phyloP scores from a whole-genome alignment of 2,797 vertebrate genomes.

The Pangasius djambal region DNA sequence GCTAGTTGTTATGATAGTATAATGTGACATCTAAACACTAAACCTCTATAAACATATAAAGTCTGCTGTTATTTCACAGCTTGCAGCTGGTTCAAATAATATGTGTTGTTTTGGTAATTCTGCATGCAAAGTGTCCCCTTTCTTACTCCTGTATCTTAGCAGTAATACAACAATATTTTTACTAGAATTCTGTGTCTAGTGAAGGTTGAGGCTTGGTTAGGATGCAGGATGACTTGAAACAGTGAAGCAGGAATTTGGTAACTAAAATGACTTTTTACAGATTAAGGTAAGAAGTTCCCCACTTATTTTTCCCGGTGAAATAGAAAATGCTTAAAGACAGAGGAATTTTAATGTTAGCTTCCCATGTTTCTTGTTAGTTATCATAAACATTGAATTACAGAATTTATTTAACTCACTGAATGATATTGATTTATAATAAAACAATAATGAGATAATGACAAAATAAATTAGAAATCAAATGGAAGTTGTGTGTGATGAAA shows the following conservation, averaged over 20 bases:
- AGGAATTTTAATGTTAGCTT: not conserved
- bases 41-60: not conserved
- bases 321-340: not conserved
- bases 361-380: not conserved
- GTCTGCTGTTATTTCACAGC: constrained; percentile 8
- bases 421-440: not conserved
- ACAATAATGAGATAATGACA: not conserved
- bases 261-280: not conserved
- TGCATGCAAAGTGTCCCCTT: not conserved
- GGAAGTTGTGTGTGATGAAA: not conserved
- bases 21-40: not conserved
- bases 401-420: not conserved
- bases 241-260: not conserved
- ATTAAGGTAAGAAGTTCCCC: not conserved
- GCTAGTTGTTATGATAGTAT: not conserved
- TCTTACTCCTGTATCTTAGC: too few species aligned
- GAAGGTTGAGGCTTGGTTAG: not conserved
- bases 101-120: not conserved
- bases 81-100: not conserved
- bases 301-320: not conserved
- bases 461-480: not conserved
- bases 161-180: not conserved
- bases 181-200: not conserved
- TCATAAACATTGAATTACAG: not conserved
- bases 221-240: not conserved